Conservation (phyloP, 2,797 vertebrate species). For the Anguilla anguilla region DNA sequence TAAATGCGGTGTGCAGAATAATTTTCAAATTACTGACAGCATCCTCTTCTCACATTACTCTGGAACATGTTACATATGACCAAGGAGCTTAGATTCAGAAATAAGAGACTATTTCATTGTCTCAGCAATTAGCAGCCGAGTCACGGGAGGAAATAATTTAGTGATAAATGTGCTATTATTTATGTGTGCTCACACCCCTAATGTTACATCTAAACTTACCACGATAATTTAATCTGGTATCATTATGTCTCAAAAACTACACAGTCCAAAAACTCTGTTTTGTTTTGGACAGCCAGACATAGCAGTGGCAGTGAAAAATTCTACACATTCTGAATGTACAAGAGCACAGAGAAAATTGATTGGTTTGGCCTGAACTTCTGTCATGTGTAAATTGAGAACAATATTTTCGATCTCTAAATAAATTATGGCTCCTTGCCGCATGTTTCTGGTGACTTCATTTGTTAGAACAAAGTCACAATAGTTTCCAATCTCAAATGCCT, state of each 20-base stretch:
- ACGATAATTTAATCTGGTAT: not conserved
- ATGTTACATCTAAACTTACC: not conserved
- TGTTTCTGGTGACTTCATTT: not conserved
- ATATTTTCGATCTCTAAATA: not conserved
- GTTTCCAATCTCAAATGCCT: not conserved
- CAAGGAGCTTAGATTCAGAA: not conserved
- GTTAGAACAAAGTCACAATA: not conserved
- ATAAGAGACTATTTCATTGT: not conserved
- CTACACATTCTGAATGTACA: not conserved
- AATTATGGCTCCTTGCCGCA: not conserved
- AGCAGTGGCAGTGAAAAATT: not conserved
- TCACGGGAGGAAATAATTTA: not conserved
- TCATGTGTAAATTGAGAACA: not conserved
- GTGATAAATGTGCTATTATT: not conserved
- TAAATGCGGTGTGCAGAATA: not conserved
- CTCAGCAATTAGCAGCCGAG: not conserved
- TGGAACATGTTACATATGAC: not conserved
- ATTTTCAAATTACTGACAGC: not conserved
- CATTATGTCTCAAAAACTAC: not conserved
- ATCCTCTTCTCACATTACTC: not conserved
- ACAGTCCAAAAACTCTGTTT: too few relatives aligned
- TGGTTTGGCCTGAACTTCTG: not conserved
- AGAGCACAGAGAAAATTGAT: not conserved
- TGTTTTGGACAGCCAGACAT: not conserved
- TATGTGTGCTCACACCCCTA: not conserved